A percentile compares a stretch with the other conserved stretches of the same genome.
Conservation (phyloP, 2,888 invertebrate species). For the Drosophila meridiana region DNA sequence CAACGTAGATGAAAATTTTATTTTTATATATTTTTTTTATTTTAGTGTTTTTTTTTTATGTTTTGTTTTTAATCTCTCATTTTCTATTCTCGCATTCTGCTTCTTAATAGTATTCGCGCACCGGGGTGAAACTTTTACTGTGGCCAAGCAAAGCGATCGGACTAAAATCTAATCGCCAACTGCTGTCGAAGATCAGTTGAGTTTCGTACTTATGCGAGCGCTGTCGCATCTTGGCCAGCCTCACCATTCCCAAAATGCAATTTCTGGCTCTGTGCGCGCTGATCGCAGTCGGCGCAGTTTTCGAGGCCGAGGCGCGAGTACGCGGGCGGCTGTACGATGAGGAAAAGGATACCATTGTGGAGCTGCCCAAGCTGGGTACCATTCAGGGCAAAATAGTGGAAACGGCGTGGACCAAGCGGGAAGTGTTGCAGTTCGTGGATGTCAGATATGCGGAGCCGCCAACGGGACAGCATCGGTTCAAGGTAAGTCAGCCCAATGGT, state of each 20-base stretch:
- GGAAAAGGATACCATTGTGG: constrained; percentile 76
- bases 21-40: constrained; percentile 3
- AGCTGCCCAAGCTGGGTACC: constrained; percentile 79
- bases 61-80: constrained; percentile 35
- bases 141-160: constrained; percentile 36
- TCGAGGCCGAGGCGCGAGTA: constrained; percentile 32
- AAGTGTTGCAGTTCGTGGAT: constrained; percentile 83
- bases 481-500: constrained; percentile 68
- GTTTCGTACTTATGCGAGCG: constrained; percentile 55
- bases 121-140: constrained; percentile 65
- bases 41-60: constrained; percentile 37
- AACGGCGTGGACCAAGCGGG: constrained; percentile 80
- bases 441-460: constrained; percentile 83
- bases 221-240: constrained; percentile 31
- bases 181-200: constrained; percentile 52
- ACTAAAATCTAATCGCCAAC: constrained; percentile 52
- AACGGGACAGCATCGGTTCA: constrained; percentile 81
- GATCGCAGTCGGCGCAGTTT: background rate
- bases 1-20: constrained; percentile 26
- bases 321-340: constrained; percentile 64
- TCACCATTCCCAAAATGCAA: constrained; percentile 42
- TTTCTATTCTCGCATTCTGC: constrained; percentile 51
- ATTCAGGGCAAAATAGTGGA: constrained; percentile 78
- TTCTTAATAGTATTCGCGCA: constrained; percentile 38
- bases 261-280: constrained; percentile 8